Evolutionary conservation across 2,113 vertebrate genomes (phyloP).

Genomic region (Corythoichthys intestinalis): DNA sequence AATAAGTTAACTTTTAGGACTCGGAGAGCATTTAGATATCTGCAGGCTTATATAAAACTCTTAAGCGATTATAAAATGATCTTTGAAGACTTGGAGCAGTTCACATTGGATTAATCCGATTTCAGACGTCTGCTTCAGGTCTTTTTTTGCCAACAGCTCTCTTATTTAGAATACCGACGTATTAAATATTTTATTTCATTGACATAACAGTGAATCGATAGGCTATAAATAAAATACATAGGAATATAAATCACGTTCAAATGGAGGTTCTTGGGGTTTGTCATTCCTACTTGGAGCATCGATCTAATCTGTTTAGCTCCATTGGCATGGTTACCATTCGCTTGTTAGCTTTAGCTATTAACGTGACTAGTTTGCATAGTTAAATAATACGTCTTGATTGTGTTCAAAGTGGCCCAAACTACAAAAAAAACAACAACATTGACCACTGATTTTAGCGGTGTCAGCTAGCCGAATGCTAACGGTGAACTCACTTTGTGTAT

Average conservation of each 20-base stretch:
- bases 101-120: not conserved
- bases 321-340: not conserved
- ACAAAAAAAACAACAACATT: not conserved
- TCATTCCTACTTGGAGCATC: not conserved
- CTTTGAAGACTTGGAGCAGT: not conserved
- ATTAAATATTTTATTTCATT: not conserved
- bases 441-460: not conserved
- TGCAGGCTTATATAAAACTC: not conserved
- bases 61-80: not conserved
- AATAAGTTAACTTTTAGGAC: not conserved
- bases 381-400: not conserved
- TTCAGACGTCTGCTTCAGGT: not conserved
- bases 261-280: not conserved
- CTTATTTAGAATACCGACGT: not conserved
- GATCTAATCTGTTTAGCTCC: not conserved
- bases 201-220: not conserved
- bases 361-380: not conserved
- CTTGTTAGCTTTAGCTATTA: not conserved
- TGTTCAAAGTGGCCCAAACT: not conserved
- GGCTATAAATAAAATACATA: not conserved
- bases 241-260: not conserved
- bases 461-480: slow-evolving; percentile 27
- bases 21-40: not conserved
- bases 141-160: not conserved
- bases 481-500: slow-evolving; percentile 87